These are phyloP conservation scores for Pandemis cinnamomeana DNA, from an alignment of 2,888 invertebrate genomes.

Conservation along the genomic window DNA sequence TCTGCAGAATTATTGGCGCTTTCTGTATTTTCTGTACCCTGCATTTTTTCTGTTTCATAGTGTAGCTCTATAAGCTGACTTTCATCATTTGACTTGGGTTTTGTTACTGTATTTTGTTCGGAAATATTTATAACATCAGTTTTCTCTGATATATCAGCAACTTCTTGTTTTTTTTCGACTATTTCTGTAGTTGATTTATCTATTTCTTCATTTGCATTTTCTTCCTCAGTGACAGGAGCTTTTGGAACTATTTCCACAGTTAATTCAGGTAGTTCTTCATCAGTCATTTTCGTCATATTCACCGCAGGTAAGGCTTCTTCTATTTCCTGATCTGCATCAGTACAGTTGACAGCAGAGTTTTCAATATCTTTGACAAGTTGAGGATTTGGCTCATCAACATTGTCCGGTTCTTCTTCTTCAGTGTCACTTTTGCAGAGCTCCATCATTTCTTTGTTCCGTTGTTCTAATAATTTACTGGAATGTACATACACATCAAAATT, in stretches of 20 bases:
- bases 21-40: constrained; percentile 18
- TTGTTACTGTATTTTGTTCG: constrained; percentile 4
- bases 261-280: constrained; percentile 35
- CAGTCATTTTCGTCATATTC: constrained; percentile 16
- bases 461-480: constrained; percentile 86
- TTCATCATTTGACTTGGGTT: constrained; percentile 31
- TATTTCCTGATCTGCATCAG: neutral
- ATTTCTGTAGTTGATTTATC: constrained; percentile 25
- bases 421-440: constrained; percentile 90
- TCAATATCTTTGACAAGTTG: neutral
- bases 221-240: constrained; percentile 5
- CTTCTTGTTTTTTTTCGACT: constrained; percentile 14
- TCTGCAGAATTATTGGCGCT: constrained; percentile 2
- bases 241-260: constrained; percentile 28
- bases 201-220: constrained; percentile 25
- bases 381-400: constrained; percentile 13
- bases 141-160: constrained; percentile 36
- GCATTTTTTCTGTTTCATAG: constrained; percentile 30
- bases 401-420: constrained; percentile 68
- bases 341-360: neutral
- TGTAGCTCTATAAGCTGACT: constrained; percentile 41
- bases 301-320: neutral
- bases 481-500: neutral
- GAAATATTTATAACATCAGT: constrained; percentile 27
- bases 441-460: constrained; percentile 89